Base-by-base conservation (phyloP, 1,140 invertebrate species). In the Cotesia typhae region DNA sequence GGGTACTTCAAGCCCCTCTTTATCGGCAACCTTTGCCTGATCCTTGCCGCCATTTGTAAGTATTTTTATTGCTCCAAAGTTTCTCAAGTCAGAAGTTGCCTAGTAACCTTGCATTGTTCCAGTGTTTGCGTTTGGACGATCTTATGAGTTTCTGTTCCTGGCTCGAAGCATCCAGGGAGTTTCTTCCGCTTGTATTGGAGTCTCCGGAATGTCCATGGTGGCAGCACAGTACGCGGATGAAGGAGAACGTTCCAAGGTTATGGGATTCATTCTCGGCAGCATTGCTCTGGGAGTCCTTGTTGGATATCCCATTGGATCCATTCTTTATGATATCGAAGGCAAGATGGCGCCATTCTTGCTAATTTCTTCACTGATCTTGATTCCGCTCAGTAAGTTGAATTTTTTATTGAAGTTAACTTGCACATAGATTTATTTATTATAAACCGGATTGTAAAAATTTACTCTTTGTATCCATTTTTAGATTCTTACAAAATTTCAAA, bases 161-260 rank as follows among this genome's bases (percentile, higher is more conserved):
- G 95, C 95, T 0, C 86, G 96, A 74, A 93, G 93, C 77, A 84
- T 97, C 38, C 95, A 97, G 87, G 96, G 96, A 1, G 85, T 96
- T 57, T 94, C 94, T 9, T 96, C 95, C 6, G 92, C 95, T 0
- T 94, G 93, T 71, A 91, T 95, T 68, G 90, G 90, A 12, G 91
- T 95, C 2, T 91, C 92, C 71, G 93, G 93, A 83, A 91, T 92
- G 90, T 90, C 88, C 75, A 79, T 92, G 63, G 88, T 91, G 66
- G 91, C 90, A 4, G 83, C 79, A 12, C 82, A 89, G 79, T 88
- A 90, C 83, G 84, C 88, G 35, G 86, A 88, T 57, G 90, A 90
- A 73, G 88, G 87, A 68, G 84, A 90, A 38, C 87, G 94, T 66
- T 91, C 91, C 38, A 89, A 89, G 80, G 83, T 93, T 7, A 93